Evolutionary conservation across 2,888 invertebrate species (phyloP).

Genomic region (Agonopterix heracliana): DNA sequence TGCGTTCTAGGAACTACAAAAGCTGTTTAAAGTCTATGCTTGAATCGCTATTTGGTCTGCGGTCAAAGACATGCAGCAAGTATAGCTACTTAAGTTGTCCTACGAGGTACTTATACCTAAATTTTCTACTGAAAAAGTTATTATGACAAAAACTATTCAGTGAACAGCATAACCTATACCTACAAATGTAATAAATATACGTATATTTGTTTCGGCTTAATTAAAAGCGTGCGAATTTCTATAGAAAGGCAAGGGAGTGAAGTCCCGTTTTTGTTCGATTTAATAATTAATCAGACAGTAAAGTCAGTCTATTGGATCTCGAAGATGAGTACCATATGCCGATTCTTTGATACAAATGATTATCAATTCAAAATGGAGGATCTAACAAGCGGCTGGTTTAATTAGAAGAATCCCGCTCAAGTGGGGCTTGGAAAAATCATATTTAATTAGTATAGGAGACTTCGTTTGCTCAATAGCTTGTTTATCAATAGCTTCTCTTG

Average conservation of each 20-base stretch:
- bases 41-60: no score
- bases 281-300: slow-evolving; percentile 34
- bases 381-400: slow-evolving; percentile 47
- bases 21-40: no score
- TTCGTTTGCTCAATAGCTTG: slow-evolving; percentile 17
- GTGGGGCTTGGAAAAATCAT: slow-evolving; percentile 26
- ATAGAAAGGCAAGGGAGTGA: not conserved
- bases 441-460: slow-evolving; percentile 30
- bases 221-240: no score
- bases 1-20: no score
- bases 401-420: slow-evolving; percentile 55
- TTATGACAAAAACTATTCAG: no score
- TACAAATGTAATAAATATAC: no score
- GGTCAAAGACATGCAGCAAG: no score
- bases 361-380: slow-evolving; percentile 64
- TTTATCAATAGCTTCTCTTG: slow-evolving; percentile 17
- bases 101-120: no score
- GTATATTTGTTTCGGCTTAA: no score
- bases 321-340: slow-evolving; percentile 34
- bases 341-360: slow-evolving; percentile 66
- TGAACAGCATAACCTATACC: no score
- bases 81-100: no score
- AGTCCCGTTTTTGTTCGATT: slow-evolving; percentile 20
- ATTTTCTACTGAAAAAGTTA: no score
- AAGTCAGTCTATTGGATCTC: slow-evolving; percentile 7